Percentiles rank a stretch among this genome's conserved stretches.
These are phyloP conservation scores for Drosophila histrio DNA, from an alignment of 2,888 invertebrate genomes.

Conservation along the genomic window DNA sequence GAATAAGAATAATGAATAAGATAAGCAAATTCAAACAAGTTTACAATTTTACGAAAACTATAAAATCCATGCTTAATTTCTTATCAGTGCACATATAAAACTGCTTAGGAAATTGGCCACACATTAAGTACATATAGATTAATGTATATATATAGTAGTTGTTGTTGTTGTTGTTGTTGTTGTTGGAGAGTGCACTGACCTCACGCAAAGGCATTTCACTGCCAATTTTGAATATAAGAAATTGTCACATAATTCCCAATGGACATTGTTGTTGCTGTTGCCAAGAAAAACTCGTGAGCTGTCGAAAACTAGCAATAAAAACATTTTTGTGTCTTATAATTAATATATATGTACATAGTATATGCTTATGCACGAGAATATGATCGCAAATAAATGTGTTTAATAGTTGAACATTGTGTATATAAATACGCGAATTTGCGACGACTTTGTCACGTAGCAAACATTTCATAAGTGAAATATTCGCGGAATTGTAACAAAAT, in stretches of 20 bases:
- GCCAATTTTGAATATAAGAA: constrained; percentile 19
- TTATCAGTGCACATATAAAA: not conserved
- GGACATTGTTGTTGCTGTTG: constrained; percentile 2
- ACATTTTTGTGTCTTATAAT: constrained; percentile 12
- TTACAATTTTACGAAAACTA: not conserved
- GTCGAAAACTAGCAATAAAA: constrained; percentile 33
- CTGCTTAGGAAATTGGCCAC: not conserved
- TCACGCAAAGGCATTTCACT: constrained; percentile 32
- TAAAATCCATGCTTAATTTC: not conserved
- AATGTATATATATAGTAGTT: constrained; percentile 3
- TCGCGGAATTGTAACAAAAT: constrained; percentile 4
- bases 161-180: no score
- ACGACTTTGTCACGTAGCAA: constrained; percentile 34
- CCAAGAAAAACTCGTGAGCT: constrained; percentile 50
- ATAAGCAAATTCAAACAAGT: constrained; percentile 2
- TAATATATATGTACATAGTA: not conserved
- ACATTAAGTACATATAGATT: not conserved
- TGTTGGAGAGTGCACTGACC: constrained; percentile 51
- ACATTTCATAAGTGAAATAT: constrained; percentile 1
- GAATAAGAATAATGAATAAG: not conserved
- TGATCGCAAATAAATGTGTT: constrained; percentile 15
- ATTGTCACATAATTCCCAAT: constrained; percentile 4
- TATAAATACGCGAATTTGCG: constrained; percentile 12
- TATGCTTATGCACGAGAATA: constrained; percentile 10
- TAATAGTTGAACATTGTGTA: not conserved